Evolutionary conservation across 2,797 vertebrate genomes (phyloP).

Genomic region (Apodemus agrarius): DNA sequence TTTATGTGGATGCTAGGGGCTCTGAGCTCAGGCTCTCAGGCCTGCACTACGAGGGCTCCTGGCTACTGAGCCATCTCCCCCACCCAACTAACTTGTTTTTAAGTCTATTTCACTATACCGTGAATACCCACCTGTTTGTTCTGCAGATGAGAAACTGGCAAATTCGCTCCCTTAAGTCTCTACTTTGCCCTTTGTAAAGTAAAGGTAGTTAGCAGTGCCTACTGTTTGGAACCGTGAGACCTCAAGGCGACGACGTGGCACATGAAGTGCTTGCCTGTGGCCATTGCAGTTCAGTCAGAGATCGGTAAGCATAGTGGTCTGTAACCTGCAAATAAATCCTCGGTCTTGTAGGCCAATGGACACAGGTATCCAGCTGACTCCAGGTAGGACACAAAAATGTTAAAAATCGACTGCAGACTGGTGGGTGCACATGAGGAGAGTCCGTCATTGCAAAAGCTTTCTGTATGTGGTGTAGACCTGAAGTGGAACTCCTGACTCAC

Average conservation of each 20-base stretch:
- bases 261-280: neutral
- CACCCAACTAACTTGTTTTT: neutral
- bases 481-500: neutral
- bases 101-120: neutral
- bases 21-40: neutral
- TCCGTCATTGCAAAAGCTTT: neutral
- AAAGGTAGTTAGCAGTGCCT: too few relatives aligned
- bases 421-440: neutral
- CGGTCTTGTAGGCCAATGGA: neutral
- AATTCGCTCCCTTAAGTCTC: neutral
- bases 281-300: neutral
- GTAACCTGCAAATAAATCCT: neutral
- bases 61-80: neutral
- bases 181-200: neutral
- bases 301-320: neutral
- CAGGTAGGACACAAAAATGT: neutral
- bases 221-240: neutral
- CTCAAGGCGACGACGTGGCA: neutral
- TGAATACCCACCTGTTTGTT: neutral
- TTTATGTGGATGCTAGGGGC: neutral
- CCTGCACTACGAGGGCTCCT: neutral
- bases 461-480: neutral
- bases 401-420: neutral
- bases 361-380: neutral
- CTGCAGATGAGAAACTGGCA: neutral